Evolutionary conservation across 2,888 invertebrate genomes (phyloP), one percentile per base, ranked within the genome.

Genomic region (Limenitis camilla): DNA sequence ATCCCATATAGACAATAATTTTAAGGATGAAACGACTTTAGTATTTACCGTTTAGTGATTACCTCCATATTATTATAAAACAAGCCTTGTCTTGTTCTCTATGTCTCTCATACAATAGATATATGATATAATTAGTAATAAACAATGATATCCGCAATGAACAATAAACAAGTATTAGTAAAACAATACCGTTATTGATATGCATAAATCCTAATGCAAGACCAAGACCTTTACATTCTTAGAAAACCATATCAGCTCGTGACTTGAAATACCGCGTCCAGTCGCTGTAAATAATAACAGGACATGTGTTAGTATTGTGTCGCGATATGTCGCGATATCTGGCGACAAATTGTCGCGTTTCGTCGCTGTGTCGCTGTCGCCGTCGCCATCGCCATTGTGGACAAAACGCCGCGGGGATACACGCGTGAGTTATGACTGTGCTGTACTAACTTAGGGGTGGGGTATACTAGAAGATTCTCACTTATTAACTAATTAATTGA

Each of bases 331-430:
- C 63, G 65, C 57, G 55, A 43, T 67, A 68, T 68, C 68, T 65
- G 58, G 73, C 74, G 72, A 75, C 75, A 74, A 78, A 77, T 78
- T 76, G 78, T 76, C 72, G 72, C 71, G 61, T 64, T 72, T 74
- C 75, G 72, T 53, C 58, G 61, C 54, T 59, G 53, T 57, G 62
- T 61, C 47, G 55, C 36, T 48, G 52, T 56, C 49, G 56, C 47
- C 53, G 56, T 50, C 39, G 44, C 19, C 19, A 3, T 8, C 19
- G 44, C 8, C 33, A 28, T 38, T 35, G 30, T 8, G 57, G 36
- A 61, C 58, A 58, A 63, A 61, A 56, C 65, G 58, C 61, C 52
- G 62, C 62, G 63, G 62, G 62, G 47, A 57, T 58, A 60, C 63
- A 64, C 57, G 62, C 53, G 40, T 62, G 64, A 65, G 58, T 64